Base-by-base conservation (phyloP, 2,797 vertebrate genomes). In the Phoebastria nigripes region DNA sequence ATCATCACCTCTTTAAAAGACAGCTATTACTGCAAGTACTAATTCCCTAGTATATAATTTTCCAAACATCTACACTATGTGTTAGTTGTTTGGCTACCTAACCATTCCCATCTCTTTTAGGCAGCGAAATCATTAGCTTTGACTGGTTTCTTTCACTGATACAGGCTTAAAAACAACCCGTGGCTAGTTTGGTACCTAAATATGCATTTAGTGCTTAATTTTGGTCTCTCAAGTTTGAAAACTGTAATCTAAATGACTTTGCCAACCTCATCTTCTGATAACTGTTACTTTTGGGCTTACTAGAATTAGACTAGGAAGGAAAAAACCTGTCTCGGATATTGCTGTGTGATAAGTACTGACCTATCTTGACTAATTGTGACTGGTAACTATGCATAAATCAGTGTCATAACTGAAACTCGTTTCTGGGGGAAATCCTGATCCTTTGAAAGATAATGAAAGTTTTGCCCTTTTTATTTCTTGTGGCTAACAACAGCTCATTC, bases 211-310 rank as follows among this genome's bases (percentile, higher is more conserved):
- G 28, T 37, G 8, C 12, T 79, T 79, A 51, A 82, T 66, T 93
- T 94, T 87, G 12, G 35, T 80, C 67, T 90, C 66, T 89, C 28
- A 66, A 49, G 11, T 90, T 89, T 95, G 35, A 87, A 92, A 95
- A 89, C 31, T 74, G 28, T 49, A 56, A 72, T 86, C 61, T 90
- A 72, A 92, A 92, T 92, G 1, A 62, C 31, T 94, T 88, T 83
- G 12, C 15, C 35, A 72, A 28, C 35, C 66, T 89, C 39, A 85
- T 85, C 24, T 66, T 82, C 33, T 83, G 92, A 83, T 88, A 94
- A 61, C 42, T 83, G 44, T 56, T 94, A 79, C 55, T 87, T 82
- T 84, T 2, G 2, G 24, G 11, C 26, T 93, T 87, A 18, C 49
- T 79, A 72, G 46, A 96, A 89, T 84, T 81, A 88, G 26, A 39